phyloP scores from a whole-genome alignment of 2,888 invertebrate species.

The Nemoura dubitans region DNA sequence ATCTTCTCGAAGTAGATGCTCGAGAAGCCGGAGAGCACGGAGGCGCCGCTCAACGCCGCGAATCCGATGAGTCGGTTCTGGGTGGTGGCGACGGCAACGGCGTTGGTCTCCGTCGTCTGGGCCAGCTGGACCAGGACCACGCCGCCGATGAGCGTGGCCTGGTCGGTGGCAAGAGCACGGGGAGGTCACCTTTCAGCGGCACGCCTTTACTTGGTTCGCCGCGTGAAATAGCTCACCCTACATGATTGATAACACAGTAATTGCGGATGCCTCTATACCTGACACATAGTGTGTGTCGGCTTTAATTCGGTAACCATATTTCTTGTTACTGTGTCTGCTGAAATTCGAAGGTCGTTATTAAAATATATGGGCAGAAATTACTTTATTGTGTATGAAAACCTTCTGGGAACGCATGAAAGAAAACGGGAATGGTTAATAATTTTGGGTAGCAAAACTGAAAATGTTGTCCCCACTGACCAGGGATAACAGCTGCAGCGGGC shows the following conservation, averaged over 20 bases:
- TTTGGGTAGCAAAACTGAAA: too few relatives aligned
- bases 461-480: too few relatives aligned
- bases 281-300: too few relatives aligned
- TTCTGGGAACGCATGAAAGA: background rate
- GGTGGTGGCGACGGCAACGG: constrained; percentile 56
- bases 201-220: background rate
- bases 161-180: constrained; percentile 44
- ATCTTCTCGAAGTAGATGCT: constrained; percentile 99
- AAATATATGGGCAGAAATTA: too few relatives aligned
- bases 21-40: constrained; percentile 94
- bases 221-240: background rate
- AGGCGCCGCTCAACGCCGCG: constrained; percentile 83
- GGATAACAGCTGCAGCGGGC: constrained; percentile 87
- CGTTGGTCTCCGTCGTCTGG: constrained; percentile 61
- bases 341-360: too few relatives aligned
- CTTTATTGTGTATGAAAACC: background rate
- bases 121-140: constrained; percentile 84
- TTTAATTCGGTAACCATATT: too few relatives aligned
- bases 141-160: constrained; percentile 78
- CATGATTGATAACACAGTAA: too few relatives aligned
- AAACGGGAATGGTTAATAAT: too few relatives aligned
- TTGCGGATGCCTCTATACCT: too few relatives aligned
- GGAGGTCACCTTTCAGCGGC: too few relatives aligned
- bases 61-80: constrained; percentile 85
- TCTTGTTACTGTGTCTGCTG: too few relatives aligned